Evolutionary conservation across 2,888 invertebrate species (phyloP).

Genomic region (Clitarchus hookeri): DNA sequence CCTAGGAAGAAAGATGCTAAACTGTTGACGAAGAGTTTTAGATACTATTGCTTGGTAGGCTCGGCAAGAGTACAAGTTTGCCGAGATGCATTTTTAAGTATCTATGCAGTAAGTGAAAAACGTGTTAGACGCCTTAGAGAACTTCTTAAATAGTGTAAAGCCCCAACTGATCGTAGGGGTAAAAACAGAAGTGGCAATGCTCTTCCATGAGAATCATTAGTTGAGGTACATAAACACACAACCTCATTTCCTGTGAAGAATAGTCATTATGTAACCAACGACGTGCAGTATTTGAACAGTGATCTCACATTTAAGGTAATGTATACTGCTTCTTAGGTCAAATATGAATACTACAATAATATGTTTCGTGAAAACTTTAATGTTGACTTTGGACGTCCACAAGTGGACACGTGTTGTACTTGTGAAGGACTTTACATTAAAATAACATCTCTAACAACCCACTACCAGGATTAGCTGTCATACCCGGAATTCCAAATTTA

Average conservation of each 20-base stretch:
- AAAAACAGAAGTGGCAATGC: not conserved
- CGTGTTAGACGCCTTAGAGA: not conserved
- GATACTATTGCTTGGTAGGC: not conserved
- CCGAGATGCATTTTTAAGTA: not conserved
- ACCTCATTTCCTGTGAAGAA: not conserved
- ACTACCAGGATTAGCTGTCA: no score
- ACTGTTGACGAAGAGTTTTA: not conserved
- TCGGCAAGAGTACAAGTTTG: not conserved
- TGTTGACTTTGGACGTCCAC: not conserved
- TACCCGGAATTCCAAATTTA: no score
- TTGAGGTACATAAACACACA: not conserved
- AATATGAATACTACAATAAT: not conserved
- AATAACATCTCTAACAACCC: no score
- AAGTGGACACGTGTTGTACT: no score
- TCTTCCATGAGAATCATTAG: no score
- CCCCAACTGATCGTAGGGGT: not conserved
- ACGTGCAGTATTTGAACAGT: not conserved
- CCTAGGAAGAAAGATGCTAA: not conserved
- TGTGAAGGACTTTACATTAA: no score
- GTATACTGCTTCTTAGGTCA: not conserved
- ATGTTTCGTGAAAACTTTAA: not conserved
- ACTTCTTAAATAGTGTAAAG: not conserved
- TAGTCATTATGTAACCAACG: not conserved
- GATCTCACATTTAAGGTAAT: not conserved
- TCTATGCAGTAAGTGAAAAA: not conserved